Percentiles rank a stretch among this genome's conserved stretches.
Conservation (phyloP, 1,140 invertebrate species). For the Drosophila tristis region DNA sequence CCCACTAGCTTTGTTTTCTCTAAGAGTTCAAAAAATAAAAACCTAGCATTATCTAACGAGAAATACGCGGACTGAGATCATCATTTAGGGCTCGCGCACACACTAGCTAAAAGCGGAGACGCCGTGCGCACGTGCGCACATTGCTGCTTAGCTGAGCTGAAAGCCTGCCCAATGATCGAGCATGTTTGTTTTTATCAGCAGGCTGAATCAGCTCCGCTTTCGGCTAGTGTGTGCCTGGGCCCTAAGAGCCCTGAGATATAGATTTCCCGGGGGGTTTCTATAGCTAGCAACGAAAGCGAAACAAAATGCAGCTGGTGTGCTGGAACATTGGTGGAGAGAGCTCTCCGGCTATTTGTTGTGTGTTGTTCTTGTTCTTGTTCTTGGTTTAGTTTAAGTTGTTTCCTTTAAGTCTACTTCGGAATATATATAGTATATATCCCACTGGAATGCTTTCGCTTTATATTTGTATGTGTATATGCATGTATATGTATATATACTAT, state of each 20-base stretch:
- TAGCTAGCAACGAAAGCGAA: neutral
- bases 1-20: too few relatives aligned
- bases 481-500: slow-evolving; percentile 19
- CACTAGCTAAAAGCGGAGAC: too few relatives aligned
- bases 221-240: too few relatives aligned
- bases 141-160: too few relatives aligned
- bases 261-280: neutral
- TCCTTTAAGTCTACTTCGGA: slow-evolving; percentile 16
- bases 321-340: slow-evolving; percentile 26
- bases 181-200: too few relatives aligned
- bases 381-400: slow-evolving; percentile 31
- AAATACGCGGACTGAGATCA: neutral
- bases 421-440: slow-evolving; percentile 13
- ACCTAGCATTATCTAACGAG: too few relatives aligned
- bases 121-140: too few relatives aligned
- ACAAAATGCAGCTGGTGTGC: slow-evolving; percentile 4
- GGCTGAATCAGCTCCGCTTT: too few relatives aligned
- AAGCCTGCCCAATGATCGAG: too few relatives aligned
- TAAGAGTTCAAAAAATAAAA: too few relatives aligned
- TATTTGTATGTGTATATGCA: slow-evolving; percentile 18
- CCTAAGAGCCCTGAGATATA: neutral
- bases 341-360: slow-evolving; percentile 46
- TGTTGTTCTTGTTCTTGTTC: slow-evolving; percentile 11
- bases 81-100: too few relatives aligned
- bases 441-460: slow-evolving; percentile 1